phyloP scores from a whole-genome alignment of 1,140 invertebrate genomes.

The Globodera rostochiensis region DNA sequence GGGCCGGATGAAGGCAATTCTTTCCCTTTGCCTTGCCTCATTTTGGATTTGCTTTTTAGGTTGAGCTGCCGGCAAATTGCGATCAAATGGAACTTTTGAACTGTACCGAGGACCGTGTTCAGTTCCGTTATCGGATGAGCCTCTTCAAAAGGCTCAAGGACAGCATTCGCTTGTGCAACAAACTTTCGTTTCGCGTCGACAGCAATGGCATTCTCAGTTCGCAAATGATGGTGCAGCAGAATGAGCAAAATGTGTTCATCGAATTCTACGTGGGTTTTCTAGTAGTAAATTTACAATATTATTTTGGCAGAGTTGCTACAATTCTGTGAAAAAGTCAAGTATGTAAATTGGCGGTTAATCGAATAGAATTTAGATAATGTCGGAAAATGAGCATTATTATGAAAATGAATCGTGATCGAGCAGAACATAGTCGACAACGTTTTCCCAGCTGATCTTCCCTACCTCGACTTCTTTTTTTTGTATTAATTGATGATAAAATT shows the following conservation, averaged over 20 bases:
- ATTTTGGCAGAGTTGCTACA: background rate
- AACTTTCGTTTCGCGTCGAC: slow-evolving; percentile 23
- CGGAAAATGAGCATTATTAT: slow-evolving; percentile 4
- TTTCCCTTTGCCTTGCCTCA: background rate
- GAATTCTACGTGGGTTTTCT: slow-evolving; percentile 22
- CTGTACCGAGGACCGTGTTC: slow-evolving; percentile 1
- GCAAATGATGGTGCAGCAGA: slow-evolving; percentile 19
- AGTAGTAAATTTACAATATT: background rate
- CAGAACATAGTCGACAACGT: too few species aligned
- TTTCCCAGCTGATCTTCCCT: too few species aligned
- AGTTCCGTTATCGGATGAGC: slow-evolving; percentile 14
- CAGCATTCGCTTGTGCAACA: slow-evolving; percentile 19
- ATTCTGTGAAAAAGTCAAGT: too few species aligned
- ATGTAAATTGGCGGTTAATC: background rate
- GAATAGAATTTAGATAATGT: background rate
- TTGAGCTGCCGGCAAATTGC: slow-evolving; percentile 12
- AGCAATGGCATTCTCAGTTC: slow-evolving; percentile 9
- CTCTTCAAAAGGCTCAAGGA: slow-evolving; percentile 20
- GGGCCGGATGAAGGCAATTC: slow-evolving; percentile 16
- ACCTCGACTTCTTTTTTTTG: too few species aligned
- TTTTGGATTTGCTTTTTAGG: background rate
- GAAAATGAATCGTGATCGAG: background rate
- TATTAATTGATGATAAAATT: too few species aligned
- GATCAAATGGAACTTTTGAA: slow-evolving; percentile 14
- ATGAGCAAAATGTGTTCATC: slow-evolving; percentile 22